Evolutionary conservation across 1,140 invertebrate genomes (phyloP).

Genomic region (Papilio dardanus): DNA sequence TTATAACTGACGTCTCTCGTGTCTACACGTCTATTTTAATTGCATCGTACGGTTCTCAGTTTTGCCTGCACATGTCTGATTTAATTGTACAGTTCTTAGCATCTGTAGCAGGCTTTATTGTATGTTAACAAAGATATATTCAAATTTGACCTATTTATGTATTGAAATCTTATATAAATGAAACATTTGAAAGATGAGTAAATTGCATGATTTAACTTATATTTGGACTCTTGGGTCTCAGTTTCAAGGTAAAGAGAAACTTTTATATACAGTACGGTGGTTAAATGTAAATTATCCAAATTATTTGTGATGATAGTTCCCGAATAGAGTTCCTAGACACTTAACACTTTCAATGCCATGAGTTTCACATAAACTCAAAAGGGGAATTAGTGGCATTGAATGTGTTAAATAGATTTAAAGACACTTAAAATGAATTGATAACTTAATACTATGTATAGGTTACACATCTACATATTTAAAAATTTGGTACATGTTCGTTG

Average conservation of each 20-base stretch:
- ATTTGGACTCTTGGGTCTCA: slow-evolving; percentile 42
- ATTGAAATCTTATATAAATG: slow-evolving; percentile 12
- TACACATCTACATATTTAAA: slow-evolving; percentile 71
- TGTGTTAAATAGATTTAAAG: slow-evolving; percentile 33
- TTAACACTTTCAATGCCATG: background rate
- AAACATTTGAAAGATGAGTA: slow-evolving; percentile 27
- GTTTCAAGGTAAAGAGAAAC: slow-evolving; percentile 34
- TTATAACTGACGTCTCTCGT: no score
- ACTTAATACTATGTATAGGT: slow-evolving; percentile 70
- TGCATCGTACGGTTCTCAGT: no score
- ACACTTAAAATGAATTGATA: slow-evolving; percentile 57
- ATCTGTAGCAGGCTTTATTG: no score
- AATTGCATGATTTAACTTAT: slow-evolving; percentile 38
- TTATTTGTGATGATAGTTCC: slow-evolving; percentile 31
- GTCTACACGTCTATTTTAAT: no score
- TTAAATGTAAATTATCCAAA: slow-evolving; percentile 38
- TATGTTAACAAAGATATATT: background rate
- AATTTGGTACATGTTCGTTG: slow-evolving; percentile 82
- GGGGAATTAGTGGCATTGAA: background rate
- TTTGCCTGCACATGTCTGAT: no score
- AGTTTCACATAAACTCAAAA: background rate
- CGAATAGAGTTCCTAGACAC: background rate
- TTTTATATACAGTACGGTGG: slow-evolving; percentile 47
- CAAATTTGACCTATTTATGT: slow-evolving; percentile 40
- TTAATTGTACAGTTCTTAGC: no score